Base-by-base conservation (phyloP, 2,888 invertebrate species). In the Agrilus cyanescens region DNA sequence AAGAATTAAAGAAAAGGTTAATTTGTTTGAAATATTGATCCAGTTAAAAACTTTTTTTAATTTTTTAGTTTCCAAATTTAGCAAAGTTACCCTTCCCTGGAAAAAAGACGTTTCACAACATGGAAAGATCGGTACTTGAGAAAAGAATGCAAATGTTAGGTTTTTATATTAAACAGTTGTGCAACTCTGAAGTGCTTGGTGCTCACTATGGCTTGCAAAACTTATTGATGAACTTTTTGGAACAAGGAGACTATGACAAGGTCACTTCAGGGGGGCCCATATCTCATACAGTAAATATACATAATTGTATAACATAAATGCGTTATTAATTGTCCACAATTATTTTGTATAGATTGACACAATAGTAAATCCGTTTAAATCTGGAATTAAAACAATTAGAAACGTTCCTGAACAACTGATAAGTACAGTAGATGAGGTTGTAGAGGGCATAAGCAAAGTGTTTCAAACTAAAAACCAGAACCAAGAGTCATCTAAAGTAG, bases 31-130 rank as follows among this genome's bases (percentile, higher is more conserved):
- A 5, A 32, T 32, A 32, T 32, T 2, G 6, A 32, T 8, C 6
- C 3, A 32, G 8, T 32, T 5, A 32, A 38, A 38, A 4, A 13
- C 5, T 12, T 6, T 20, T 13, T 16, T 34, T 32, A 16, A 31
- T 35, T 29, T 68, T 69, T 31, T 65, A 89, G 82, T 91, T 81
- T 73, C 81, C 85, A 25, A 82, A 84, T 59, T 66, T 93, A 15
- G 74, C 78, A 1, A 80, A 80, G 54, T 69, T 93, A 29, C 75
- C 81, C 16, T 89, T 94, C 59, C 95, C 95, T 0, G 88, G 84
- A 0, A 96, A 95, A 67, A 91, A 91, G 62, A 85, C 93, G 37
- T 89, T 95, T 64, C 90, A 93, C 59, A 95, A 94, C 60, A 87
- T 90, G 62, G 90, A 90, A 44, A 70, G 85, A 8, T 68, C 77